A percentile compares a stretch with the other conserved stretches of the same genome.
These are phyloP conservation scores for Corythornis vintsioides DNA, from an alignment of 2,113 vertebrate species.

Conservation along the genomic window DNA sequence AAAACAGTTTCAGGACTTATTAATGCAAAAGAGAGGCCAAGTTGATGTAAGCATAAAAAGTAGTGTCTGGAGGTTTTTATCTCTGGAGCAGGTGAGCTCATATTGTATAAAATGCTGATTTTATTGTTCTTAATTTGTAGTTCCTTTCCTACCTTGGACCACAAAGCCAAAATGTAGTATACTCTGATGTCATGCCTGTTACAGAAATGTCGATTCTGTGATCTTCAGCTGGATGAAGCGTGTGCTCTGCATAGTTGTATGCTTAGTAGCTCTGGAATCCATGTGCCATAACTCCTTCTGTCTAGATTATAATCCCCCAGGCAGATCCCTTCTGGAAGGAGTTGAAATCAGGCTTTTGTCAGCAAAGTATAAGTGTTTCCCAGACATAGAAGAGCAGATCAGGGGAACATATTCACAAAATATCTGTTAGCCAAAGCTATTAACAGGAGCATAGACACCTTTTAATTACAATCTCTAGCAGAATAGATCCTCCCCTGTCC, in stretches of 20 bases:
- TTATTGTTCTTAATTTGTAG: not conserved
- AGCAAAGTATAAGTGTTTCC: not conserved
- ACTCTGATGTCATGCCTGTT: not conserved
- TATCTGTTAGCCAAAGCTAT: not conserved
- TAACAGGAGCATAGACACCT: not conserved
- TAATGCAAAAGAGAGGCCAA: not conserved
- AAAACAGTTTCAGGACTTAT: not conserved
- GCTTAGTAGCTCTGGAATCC: not conserved
- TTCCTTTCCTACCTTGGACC: not conserved
- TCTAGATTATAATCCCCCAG: conserved; percentile 4
- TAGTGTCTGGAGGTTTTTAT: not conserved
- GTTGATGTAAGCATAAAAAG: not conserved
- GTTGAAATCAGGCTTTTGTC: not conserved
- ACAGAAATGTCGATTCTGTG: not conserved
- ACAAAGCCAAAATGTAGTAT: not conserved
- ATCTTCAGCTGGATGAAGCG: not conserved
- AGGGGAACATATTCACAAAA: not conserved
- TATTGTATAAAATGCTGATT: not conserved
- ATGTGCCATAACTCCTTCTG: not conserved
- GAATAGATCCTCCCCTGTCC: not conserved
- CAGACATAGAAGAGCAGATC: not conserved
- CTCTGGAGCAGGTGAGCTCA: not conserved
- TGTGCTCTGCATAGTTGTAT: not conserved
- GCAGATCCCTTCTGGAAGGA: not conserved
- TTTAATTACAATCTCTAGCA: not conserved